phyloP scores from a whole-genome alignment of 2,113 vertebrate genomes.

The Synchiropus splendidus region DNA sequence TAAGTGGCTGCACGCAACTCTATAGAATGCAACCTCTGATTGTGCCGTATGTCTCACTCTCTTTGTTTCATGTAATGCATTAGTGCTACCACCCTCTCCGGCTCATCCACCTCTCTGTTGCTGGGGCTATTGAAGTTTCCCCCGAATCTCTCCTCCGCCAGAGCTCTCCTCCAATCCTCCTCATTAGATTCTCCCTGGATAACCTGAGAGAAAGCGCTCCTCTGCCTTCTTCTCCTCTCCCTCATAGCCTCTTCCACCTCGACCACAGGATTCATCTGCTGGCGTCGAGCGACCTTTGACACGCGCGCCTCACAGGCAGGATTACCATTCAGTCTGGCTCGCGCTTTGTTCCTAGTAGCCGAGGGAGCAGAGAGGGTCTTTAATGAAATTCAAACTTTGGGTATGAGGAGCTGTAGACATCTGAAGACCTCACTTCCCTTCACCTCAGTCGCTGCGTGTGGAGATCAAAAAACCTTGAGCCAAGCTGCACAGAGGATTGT shows the following conservation, averaged over 20 bases:
- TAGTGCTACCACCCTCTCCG: conserved; percentile 21
- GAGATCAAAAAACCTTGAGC: conserved; percentile 60
- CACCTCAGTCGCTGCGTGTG: conserved; percentile 45
- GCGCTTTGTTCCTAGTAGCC: conserved; percentile 58
- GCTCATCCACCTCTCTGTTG: conserved; percentile 33
- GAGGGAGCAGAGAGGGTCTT: conserved; percentile 55
- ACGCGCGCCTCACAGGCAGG: conserved; percentile 62
- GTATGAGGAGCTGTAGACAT: conserved; percentile 56
- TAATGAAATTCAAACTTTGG: conserved; percentile 69
- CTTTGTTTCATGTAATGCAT: conserved; percentile 42
- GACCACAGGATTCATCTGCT: conserved; percentile 63
- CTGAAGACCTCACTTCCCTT: conserved; percentile 53
- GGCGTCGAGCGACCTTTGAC: conserved; percentile 61
- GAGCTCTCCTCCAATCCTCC: conserved; percentile 45
- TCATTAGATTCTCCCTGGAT: conserved; percentile 66
- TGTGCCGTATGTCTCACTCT: conserved; percentile 50
- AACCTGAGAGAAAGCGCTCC: conserved; percentile 55
- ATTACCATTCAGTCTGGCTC: conserved; percentile 61
- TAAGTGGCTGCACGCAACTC: conserved; percentile 48
- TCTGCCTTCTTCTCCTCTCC: conserved; percentile 49
- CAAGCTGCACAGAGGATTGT: conserved; percentile 32
- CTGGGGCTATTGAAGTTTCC: conserved; percentile 45
- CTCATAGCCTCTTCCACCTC: conserved; percentile 54
- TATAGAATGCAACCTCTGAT: conserved; percentile 49
- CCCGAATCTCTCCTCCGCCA: conserved; percentile 37